Percentiles rank a stretch among this genome's conserved stretches.
phyloP scores from a whole-genome alignment of 2,113 vertebrate species.

The Hydrolagus affinis region DNA sequence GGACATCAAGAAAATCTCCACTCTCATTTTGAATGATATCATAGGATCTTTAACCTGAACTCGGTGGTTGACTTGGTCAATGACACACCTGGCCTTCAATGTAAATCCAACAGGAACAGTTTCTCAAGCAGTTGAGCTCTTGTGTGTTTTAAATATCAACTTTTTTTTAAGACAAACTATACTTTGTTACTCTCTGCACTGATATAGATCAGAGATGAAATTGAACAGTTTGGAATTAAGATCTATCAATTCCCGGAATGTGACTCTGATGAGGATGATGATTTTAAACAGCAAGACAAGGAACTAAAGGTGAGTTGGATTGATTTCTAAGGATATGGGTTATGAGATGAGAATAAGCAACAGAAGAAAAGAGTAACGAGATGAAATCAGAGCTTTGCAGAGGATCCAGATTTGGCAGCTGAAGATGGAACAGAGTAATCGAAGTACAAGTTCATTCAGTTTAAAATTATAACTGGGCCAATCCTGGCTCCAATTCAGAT shows the following conservation, averaged over 20 bases:
- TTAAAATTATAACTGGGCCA: not conserved
- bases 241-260: constrained; percentile 94
- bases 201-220: constrained; percentile 80
- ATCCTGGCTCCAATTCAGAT: not conserved
- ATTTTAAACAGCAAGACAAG: constrained; percentile 89
- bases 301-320: constrained; percentile 72
- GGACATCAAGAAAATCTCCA: too few relatives aligned
- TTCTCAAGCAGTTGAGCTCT: not conserved
- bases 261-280: constrained; percentile 88
- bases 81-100: too few relatives aligned
- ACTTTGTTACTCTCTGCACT: constrained; percentile 29
- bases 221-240: constrained; percentile 88
- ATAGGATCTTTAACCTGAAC: too few relatives aligned
- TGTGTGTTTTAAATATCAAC: too few relatives aligned
- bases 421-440: too few relatives aligned
- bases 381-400: not conserved
- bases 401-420: not conserved
- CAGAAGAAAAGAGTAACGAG: not conserved
- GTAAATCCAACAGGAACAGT: not conserved
- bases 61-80: too few relatives aligned
- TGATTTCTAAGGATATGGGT: not conserved
- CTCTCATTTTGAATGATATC: too few relatives aligned
- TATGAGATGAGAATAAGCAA: not conserved
- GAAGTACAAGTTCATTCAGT: not conserved
- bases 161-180: constrained; percentile 14